Base-by-base conservation (phyloP, 2,113 vertebrate genomes). In the Toxotes jaculatrix region DNA sequence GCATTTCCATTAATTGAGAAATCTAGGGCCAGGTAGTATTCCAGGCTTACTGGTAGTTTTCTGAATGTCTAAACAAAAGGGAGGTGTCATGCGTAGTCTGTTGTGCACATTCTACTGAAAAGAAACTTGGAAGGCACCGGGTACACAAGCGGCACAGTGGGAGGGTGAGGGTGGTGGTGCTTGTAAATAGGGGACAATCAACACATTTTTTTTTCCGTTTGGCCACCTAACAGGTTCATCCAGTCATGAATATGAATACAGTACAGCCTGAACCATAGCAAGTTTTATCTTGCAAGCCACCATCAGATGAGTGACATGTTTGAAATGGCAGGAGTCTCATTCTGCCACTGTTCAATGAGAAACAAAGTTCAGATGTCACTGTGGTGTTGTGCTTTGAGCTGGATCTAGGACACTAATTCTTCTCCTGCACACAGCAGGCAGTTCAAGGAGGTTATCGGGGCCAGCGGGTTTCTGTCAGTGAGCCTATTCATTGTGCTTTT, bases 401-500 rank as follows among this genome's bases (percentile, higher is more conserved):
- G 34, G 14, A 21, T 36, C 4, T 1, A 14, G 36, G 38, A 38
- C 65, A 51, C 14, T 82, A 43, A 51, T 45, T 80, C 74, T 51
- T 77, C 42, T 60, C 66, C 10, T 23, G n/a, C 43, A 11, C 61
- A 17, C 72, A 66, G 83, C 13, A 6, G 66, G 69, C 73, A 12
- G 86, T 74, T 80, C 51, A 31, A 49, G 42, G 73, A 80, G 83
- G 80, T 85, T 83, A 60, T 70, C 17, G 57, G 27, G 82, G 85
- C 78, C 85, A 83, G 59, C 51, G 64, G 27, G 80, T 83, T 84
- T 93, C 80, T 91, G 86, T 90, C 83, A 84, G 86, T 90, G 81
- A 84, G 76, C 70, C 76, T 65, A 84, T 91, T 91, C 88, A 90
- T 92, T 87, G 88, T 89, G 85, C 85, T 90, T 80, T 86, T 80